Conservation (phyloP, 1,140 invertebrate genomes). For the Mactra quadrangularis region DNA sequence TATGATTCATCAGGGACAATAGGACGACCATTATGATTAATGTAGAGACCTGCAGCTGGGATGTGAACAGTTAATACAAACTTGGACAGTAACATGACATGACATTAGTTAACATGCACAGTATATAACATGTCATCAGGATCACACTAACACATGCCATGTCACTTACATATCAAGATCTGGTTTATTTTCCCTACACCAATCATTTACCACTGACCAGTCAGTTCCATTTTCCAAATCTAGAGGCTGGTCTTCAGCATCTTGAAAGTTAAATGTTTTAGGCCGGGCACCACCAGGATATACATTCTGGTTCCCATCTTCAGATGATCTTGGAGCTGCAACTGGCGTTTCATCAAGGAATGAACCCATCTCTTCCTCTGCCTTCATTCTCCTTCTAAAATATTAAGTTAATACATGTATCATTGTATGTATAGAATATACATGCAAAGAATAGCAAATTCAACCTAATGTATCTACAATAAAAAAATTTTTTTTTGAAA, state of each 20-base stretch:
- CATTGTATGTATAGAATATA: not conserved
- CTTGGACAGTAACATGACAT: too few relatives aligned
- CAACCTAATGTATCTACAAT: too few relatives aligned
- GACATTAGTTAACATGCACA: too few relatives aligned
- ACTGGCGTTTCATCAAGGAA: constrained; percentile 41
- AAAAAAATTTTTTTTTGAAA: too few relatives aligned
- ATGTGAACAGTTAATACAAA: too few relatives aligned
- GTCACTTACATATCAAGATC: constrained; percentile 50
- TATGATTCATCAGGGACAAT: too few relatives aligned
- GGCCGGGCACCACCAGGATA: not conserved
- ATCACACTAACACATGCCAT: too few relatives aligned
- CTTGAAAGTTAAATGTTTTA: not conserved
- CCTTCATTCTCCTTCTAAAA: constrained; percentile 8
- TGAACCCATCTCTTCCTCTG: constrained; percentile 34
- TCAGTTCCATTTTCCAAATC: constrained; percentile 5
- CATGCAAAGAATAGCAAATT: too few relatives aligned
- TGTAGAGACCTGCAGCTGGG: too few relatives aligned
- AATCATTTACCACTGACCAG: constrained; percentile 61
- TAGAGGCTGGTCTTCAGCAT: constrained; percentile 10
- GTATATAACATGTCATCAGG: too few relatives aligned
- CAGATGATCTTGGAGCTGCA: not conserved
- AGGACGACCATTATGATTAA: too few relatives aligned
- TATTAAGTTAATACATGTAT: not conserved
- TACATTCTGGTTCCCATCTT: constrained; percentile 1
- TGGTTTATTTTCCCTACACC: constrained; percentile 59